Evolutionary conservation across 2,797 vertebrate species (phyloP), one percentile per base, ranked within the genome.

Genomic region (Propithecus deckenii): DNA sequence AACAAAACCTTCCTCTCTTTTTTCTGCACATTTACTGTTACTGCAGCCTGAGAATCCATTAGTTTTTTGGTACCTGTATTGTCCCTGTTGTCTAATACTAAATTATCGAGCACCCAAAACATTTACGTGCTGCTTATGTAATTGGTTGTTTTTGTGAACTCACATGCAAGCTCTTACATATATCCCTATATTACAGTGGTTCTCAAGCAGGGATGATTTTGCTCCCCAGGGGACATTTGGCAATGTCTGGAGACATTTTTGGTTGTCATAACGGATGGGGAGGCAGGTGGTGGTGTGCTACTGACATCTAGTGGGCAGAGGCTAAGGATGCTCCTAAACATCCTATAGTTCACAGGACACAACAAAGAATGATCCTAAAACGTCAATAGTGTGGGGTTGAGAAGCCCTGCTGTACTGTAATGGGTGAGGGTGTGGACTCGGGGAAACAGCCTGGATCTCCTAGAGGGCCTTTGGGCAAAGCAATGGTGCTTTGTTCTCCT

Each of bases 121-220:
- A 10, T 43, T 85, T 41, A 22, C 12, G 4, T 22, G 14, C 80
- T 89, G 5, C 50, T 91, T 38, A 46, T 76, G 20, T 91, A 87
- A 35, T 61, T 89, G 79, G 32, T 78, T 67, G n/a, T 89, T 97
- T 95, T 96, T 92, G 38, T 88, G 32, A 94, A 52, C 20, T 84
- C 35, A 74, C 20, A 52, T 76, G 52, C 41, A 89, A 46, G 46
- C 35, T 46, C 50, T 95, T 78, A 41, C 38, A 2, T 65, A 13
- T 14, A 67, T 86, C 67, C 72, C 55, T 94, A 1, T 35, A 46
- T 90, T 13, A 1, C 22, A 15, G 17, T 48, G 35, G 35, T 87
- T 69, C 89, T 83, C 80, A 81, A 17, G 28, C 13, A 63, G 72
- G 46, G 13, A 15, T 79, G 88, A 46, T 86, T 92, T 75, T 74